A percentile compares a stretch with the other conserved stretches of the same genome.
phyloP scores from a whole-genome alignment of 1,140 invertebrate genomes.

The Nebria ingens region DNA sequence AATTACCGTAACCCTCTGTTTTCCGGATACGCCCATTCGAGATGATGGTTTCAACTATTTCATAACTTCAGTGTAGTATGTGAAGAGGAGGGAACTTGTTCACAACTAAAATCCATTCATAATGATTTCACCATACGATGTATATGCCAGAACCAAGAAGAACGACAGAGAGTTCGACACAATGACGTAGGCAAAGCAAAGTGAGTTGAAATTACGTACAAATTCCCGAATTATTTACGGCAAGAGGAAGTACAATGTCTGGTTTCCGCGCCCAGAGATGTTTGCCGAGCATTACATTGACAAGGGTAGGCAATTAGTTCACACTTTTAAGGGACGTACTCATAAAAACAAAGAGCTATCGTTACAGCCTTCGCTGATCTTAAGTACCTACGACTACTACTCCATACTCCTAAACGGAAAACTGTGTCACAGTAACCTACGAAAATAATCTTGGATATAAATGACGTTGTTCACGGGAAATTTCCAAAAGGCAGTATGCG shows the following conservation, averaged over 20 bases:
- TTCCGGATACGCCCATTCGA: not conserved
- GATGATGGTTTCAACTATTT: not conserved
- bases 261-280: not conserved
- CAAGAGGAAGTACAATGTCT: not conserved
- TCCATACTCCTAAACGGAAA: too few species aligned
- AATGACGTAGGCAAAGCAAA: not conserved
- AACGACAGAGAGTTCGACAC: too few species aligned
- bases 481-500: too few species aligned
- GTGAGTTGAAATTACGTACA: not conserved
- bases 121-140: not conserved
- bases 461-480: too few species aligned
- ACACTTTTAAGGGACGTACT: not conserved
- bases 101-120: not conserved
- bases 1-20: not conserved
- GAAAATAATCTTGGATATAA: too few species aligned
- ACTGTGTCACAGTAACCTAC: too few species aligned
- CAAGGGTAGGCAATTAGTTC: conserved; percentile 4
- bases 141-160: not conserved
- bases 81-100: not conserved
- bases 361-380: too few species aligned
- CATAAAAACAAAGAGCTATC: not conserved
- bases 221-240: conserved; percentile 5
- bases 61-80: not conserved
- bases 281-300: not conserved
- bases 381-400: too few species aligned